These are phyloP conservation scores for Aplysia californica DNA, from an alignment of 1,140 invertebrate species.

Conservation along the genomic window DNA sequence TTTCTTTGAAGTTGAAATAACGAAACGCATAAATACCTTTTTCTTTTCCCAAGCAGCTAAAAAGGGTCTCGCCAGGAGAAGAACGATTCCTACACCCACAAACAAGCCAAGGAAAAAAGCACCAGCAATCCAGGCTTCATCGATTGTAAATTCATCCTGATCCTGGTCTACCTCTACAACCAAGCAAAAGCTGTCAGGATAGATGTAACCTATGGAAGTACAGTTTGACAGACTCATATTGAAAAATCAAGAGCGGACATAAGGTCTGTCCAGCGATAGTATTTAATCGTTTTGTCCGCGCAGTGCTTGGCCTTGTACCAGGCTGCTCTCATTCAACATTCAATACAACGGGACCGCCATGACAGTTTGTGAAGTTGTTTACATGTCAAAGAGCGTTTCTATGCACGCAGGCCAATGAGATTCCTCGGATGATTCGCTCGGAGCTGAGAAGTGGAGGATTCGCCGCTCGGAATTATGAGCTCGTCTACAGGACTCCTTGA, in stretches of 20 bases:
- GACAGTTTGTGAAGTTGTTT: conserved; percentile 11
- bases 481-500: neutral
- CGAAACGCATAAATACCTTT: too few relatives aligned
- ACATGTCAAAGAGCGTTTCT: neutral
- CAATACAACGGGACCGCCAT: too few relatives aligned
- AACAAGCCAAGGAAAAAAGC: conserved; percentile 50
- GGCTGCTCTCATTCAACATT: too few relatives aligned
- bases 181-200: conserved; percentile 35
- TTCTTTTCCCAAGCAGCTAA: conserved; percentile 46
- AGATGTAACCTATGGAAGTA: neutral
- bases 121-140: conserved; percentile 46
- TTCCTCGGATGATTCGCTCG: too few relatives aligned
- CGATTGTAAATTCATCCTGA: conserved; percentile 33
- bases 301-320: too few relatives aligned
- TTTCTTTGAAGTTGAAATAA: too few relatives aligned
- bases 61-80: conserved; percentile 39
- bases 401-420: conserved; percentile 3
- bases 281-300: too few relatives aligned
- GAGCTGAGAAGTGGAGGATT: too few relatives aligned
- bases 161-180: conserved; percentile 33
- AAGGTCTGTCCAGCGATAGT: too few relatives aligned
- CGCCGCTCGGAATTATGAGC: neutral
- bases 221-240: conserved; percentile 3
- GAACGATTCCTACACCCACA: conserved; percentile 36
- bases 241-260: too few relatives aligned